Conservation (phyloP, 1,140 invertebrate genomes). For the Metaphire vulgaris region DNA sequence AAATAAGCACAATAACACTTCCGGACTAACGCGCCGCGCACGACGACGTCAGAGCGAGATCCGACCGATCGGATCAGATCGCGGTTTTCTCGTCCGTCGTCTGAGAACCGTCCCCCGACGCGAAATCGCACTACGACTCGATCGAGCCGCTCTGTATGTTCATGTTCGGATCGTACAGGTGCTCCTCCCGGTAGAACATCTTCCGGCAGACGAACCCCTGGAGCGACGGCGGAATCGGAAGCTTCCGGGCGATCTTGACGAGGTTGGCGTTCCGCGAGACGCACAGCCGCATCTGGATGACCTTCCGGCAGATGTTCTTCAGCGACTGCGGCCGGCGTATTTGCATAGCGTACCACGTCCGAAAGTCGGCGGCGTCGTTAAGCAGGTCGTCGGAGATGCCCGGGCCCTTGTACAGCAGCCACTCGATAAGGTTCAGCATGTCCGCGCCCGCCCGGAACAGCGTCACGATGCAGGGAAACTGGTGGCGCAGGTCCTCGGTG, state of each 20-base stretch:
- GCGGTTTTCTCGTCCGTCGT: too few relatives aligned
- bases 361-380: constrained; percentile 37
- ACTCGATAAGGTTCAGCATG: constrained; percentile 50
- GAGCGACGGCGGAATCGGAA: constrained; percentile 23
- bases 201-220: constrained; percentile 22
- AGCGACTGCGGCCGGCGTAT: constrained; percentile 43
- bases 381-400: constrained; percentile 46
- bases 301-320: constrained; percentile 46
- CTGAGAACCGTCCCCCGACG: neutral
- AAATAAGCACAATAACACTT: too few relatives aligned
- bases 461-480: constrained; percentile 44
- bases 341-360: constrained; percentile 44
- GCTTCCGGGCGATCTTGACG: constrained; percentile 19
- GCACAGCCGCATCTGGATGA: constrained; percentile 43
- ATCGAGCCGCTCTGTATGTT: neutral
- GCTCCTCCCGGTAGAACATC: constrained; percentile 29
- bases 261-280: constrained; percentile 13
- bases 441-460: constrained; percentile 46
- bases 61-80: neutral
- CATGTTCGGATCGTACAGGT: neutral
- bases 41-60: too few relatives aligned
- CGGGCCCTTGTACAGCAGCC: constrained; percentile 49
- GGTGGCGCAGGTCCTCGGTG: constrained; percentile 48
- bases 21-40: too few relatives aligned
- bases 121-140: neutral